phyloP scores from a whole-genome alignment of 1,140 invertebrate genomes.

The Ceratosolen fusciceps region DNA sequence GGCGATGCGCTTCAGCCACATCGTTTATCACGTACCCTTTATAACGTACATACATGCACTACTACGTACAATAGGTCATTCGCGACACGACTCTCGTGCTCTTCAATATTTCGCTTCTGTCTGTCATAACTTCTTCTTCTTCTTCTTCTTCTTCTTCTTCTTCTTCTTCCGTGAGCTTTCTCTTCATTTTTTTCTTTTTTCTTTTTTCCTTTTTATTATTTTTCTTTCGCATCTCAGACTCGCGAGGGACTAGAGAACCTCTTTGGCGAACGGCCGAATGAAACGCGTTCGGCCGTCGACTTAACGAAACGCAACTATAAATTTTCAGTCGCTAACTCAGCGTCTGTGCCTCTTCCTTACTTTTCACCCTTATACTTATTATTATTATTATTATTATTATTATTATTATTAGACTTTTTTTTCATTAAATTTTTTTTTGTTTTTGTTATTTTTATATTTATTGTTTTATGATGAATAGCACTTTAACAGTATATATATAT shows the following conservation, averaged over 20 bases:
- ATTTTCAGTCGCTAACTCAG: not conserved
- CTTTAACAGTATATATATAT: not conserved
- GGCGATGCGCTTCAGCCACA: slow-evolving; percentile 11
- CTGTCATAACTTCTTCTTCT: slow-evolving; percentile 43
- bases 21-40: slow-evolving; percentile 23
- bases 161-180: slow-evolving; percentile 22
- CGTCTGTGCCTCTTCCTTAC: not conserved
- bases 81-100: slow-evolving; percentile 1
- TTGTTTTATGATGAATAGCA: slow-evolving; percentile 39
- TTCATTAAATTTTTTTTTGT: not conserved
- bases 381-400: too few species aligned
- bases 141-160: too few species aligned
- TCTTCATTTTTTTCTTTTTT: too few species aligned
- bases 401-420: too few species aligned
- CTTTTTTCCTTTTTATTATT: slow-evolving; percentile 31
- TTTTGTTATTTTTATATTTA: not conserved
- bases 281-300: slow-evolving; percentile 47
- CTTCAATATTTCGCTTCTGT: slow-evolving; percentile 12
- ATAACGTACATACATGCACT: slow-evolving; percentile 39
- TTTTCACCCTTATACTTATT: too few species aligned
- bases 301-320: slow-evolving; percentile 33
- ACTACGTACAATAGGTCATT: not conserved
- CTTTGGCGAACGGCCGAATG: slow-evolving; percentile 66
- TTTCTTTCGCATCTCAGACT: slow-evolving; percentile 28
- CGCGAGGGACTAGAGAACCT: slow-evolving; percentile 67